phyloP scores from a whole-genome alignment of 2,113 vertebrate genomes.

The Oreochromis spilurus region DNA sequence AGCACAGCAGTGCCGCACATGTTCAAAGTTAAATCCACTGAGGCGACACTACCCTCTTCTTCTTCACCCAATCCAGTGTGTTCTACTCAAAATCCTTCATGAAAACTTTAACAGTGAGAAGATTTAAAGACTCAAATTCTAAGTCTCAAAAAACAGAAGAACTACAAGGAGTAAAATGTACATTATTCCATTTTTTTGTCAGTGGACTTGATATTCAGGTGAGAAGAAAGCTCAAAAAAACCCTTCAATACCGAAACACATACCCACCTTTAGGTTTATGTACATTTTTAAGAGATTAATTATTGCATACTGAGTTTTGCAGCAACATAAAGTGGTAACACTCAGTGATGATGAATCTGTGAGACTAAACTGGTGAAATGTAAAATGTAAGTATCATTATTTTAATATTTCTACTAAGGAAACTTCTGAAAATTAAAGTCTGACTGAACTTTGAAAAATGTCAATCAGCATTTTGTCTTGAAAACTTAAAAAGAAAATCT shows the following conservation, averaged over 20 bases:
- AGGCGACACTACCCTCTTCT: background rate
- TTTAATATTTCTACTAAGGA: slow-evolving; percentile 7
- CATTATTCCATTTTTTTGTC: background rate
- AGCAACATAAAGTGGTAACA: background rate
- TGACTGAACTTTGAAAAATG: background rate
- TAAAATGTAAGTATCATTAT: background rate
- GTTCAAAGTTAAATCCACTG: background rate
- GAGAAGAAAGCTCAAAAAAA: background rate
- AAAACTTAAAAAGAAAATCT: background rate
- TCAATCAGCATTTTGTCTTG: background rate
- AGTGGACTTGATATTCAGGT: background rate
- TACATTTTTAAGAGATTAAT: background rate
- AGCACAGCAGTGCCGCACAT: background rate
- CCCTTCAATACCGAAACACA: background rate
- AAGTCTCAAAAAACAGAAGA: background rate
- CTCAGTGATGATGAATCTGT: background rate
- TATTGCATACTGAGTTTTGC: background rate
- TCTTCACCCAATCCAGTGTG: slow-evolving; percentile 1
- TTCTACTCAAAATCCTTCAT: slow-evolving; percentile 20
- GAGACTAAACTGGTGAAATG: background rate
- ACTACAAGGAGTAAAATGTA: background rate
- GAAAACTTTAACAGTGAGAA: background rate
- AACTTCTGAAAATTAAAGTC: background rate
- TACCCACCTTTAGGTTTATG: background rate
- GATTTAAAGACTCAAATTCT: background rate